Base-by-base conservation (phyloP, 2,797 vertebrate species). In the Danionella dracula region DNA sequence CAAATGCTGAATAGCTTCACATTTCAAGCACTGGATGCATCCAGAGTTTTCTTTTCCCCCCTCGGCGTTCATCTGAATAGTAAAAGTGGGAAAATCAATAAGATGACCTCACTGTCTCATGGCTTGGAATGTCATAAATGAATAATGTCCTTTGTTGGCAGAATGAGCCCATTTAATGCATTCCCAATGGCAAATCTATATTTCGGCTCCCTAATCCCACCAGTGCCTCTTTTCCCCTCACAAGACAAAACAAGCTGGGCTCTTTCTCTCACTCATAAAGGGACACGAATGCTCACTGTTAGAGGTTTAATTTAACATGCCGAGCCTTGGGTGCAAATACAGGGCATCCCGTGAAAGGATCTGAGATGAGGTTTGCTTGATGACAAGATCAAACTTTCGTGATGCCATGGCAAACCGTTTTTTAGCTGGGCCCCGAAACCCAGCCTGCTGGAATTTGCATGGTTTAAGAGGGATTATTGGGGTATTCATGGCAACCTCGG, bases 401-500 rank as follows among this genome's bases (percentile, higher is more conserved):
- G 77, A 85, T 87, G 82, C 85, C 79, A 85, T 85, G 86, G 81
- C 77, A 80, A 83, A 79, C 61, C 15, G 74, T 74, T 83, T 71
- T 61, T 77, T 57, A 75, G 77, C 75, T 81, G 79, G 86, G 72
- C 74, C 79, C 82, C 80, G 81, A 75, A 79, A 74, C 73, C 71
- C 58, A 70, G 83, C 23, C 88, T 86, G 77, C 78, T 78, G 76
- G 81, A 83, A 87, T 81, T 85, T 87, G 86, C 90, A 85, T 87
- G 82, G 87, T 85, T 73, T 91, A 87, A 87, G 79, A 64, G 80
- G 92, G 94, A 97, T 97, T 95, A 94, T 85, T 82, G 72, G 89
- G 89, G 90, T 93, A 94, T 96, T 96, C 93, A 95, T 94, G 91
- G 92, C 86, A 86, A 78, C 86, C 86, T 78, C 76, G 63, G 88